Percentiles rank a stretch among this genome's conserved stretches.
Conservation (phyloP, 2,888 invertebrate species). For the Eutolmus rufibarbis region DNA sequence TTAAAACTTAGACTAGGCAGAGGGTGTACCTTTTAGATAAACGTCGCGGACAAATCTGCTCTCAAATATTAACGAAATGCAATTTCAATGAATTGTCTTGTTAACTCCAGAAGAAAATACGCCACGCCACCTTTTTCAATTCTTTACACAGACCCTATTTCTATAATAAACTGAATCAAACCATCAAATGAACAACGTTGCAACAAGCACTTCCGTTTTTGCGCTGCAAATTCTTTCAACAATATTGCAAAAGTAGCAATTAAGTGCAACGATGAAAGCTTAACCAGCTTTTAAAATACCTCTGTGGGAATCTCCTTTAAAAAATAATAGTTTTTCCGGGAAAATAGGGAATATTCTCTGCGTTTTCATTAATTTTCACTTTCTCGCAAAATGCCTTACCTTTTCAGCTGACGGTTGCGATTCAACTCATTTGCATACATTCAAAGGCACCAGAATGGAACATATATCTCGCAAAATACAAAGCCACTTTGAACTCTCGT, state of each 20-base stretch:
- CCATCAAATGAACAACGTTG: not conserved
- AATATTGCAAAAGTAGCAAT: not conserved
- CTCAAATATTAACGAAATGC: not conserved
- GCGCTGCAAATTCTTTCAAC: not conserved
- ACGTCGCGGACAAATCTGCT: not conserved
- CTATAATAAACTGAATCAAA: not conserved
- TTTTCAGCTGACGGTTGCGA: not conserved
- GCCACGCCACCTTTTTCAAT: not conserved
- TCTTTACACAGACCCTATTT: not conserved
- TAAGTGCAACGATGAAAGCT: not conserved
- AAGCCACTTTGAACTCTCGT: not conserved
- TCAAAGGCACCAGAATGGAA: not conserved
- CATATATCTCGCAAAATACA: not conserved
- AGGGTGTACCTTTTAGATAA: not conserved
- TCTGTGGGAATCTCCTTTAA: not conserved
- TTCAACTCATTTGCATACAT: not conserved
- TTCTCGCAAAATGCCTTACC: not conserved
- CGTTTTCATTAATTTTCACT: not conserved
- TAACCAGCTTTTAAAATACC: not conserved
- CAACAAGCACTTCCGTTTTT: not conserved
- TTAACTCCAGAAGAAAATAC: not conserved
- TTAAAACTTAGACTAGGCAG: not conserved
- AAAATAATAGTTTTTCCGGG: not conserved
- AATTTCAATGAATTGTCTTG: not conserved
- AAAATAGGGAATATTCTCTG: not conserved